Evolutionary conservation across 2,113 vertebrate genomes (phyloP), one percentile per base, ranked within the genome.

Genomic region (Oryzias javanicus): DNA sequence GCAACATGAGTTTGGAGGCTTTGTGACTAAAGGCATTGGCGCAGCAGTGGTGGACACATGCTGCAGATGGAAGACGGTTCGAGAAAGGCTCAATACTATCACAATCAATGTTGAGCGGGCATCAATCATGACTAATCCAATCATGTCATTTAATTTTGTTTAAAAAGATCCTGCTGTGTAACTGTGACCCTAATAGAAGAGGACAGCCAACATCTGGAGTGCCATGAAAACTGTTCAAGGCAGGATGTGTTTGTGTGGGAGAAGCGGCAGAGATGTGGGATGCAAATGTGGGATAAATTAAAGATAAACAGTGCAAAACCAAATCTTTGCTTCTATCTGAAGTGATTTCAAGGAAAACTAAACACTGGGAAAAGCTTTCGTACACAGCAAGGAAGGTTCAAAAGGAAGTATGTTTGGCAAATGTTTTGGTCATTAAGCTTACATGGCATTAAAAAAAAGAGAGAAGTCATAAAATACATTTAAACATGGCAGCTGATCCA

Each of bases 41-140:
- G 55, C 35, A 60, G 49, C 58, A 51, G 46, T 24, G 41, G 48
- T 14, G 53, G 61, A 64, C 52, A 55, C 6, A 13, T 44, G 70
- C 63, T 60, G 55, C 63, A 79, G 44, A 46, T 74, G 57, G 60
- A 68, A 84, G 70, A 67, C 18, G 42, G 25, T 60, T 80, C 70
- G 25, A 41, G 73, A 67, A n/a, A 59, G 55, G 15, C 20, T 25
- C 18, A 61, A 75, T 69, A 74, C 35, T 65, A 84, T 79, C 60
- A 74, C 56, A 58, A 61, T 45, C 69, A 64, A 64, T 72, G 57
- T 67, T 67, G 70, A 51, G 62, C 27, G 65, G 77, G 61, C 74
- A 80, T 83, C 72, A 78, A 72, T 82, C 74, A 78, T 24, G 16
- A 54, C 60, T 80, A 77, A 88, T 85, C 70, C 72, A 85, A 88